phyloP scores from a whole-genome alignment of 2,797 vertebrate genomes.

The Cryptoblepharus egeriae region DNA sequence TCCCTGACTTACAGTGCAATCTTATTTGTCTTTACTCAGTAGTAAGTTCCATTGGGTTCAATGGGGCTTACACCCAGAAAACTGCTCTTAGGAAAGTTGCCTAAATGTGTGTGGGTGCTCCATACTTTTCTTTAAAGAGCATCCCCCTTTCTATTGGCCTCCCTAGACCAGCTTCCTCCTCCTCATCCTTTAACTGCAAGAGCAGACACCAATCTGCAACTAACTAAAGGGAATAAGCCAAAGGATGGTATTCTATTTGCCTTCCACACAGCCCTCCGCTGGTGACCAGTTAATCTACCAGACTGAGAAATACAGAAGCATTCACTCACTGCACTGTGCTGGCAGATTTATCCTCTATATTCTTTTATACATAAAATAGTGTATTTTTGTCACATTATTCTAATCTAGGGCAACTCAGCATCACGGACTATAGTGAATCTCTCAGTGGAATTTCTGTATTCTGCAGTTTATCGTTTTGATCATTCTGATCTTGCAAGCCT shows the following conservation, averaged over 20 bases:
- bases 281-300: not conserved
- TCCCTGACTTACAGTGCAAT: no score
- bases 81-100: no score
- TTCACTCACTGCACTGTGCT: not conserved
- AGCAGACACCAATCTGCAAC: not conserved
- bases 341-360: not conserved
- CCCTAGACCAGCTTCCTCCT: not conserved
- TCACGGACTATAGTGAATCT: constrained; percentile 27
- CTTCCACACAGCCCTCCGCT: not conserved
- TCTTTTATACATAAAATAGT: no score
- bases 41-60: no score
- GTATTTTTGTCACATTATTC: not conserved
- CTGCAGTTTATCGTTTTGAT: no score
- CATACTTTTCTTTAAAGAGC: not conserved
- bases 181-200: no score
- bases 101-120: not conserved
- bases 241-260: not conserved
- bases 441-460: no score
- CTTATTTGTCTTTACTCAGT: no score
- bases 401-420: not conserved
- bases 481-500: not conserved
- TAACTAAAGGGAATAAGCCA: not conserved
- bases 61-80: no score
- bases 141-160: not conserved
- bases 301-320: not conserved